These are phyloP conservation scores for Drosophila suzukii DNA, from an alignment of 1,140 invertebrate species.

Conservation along the genomic window DNA sequence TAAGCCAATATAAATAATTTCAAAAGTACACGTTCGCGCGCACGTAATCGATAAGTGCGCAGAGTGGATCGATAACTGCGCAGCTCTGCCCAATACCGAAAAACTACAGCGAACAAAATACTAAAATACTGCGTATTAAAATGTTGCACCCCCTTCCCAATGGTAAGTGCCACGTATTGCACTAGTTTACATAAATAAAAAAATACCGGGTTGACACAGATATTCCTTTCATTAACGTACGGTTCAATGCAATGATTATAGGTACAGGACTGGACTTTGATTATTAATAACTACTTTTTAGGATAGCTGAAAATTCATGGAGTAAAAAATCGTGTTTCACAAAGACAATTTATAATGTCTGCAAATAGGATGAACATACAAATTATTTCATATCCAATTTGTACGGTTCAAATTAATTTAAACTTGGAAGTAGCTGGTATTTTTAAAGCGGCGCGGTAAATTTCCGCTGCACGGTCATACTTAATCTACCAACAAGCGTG, in stretches of 20 bases:
- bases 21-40: not conserved
- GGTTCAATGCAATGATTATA: too few species aligned
- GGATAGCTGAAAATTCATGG: too few species aligned
- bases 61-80: slow-evolving; percentile 3
- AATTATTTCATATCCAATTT: too few species aligned
- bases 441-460: not conserved
- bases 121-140: not conserved
- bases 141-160: not conserved
- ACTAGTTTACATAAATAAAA: too few species aligned
- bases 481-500: slow-evolving; percentile 1
- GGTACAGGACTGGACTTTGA: too few species aligned
- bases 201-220: too few species aligned
- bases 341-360: too few species aligned
- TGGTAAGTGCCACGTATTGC: too few species aligned
- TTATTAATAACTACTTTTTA: too few species aligned
- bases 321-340: too few species aligned
- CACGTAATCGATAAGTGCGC: slow-evolving; percentile 1
- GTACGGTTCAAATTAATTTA: too few species aligned
- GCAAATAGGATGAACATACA: not conserved
- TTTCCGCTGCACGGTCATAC: not conserved
- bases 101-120: not conserved
- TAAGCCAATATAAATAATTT: not conserved
- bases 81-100: not conserved
- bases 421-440: not conserved
- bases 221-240: too few species aligned